phyloP scores from a whole-genome alignment of 2,888 invertebrate genomes.

The Taenaris catops region DNA sequence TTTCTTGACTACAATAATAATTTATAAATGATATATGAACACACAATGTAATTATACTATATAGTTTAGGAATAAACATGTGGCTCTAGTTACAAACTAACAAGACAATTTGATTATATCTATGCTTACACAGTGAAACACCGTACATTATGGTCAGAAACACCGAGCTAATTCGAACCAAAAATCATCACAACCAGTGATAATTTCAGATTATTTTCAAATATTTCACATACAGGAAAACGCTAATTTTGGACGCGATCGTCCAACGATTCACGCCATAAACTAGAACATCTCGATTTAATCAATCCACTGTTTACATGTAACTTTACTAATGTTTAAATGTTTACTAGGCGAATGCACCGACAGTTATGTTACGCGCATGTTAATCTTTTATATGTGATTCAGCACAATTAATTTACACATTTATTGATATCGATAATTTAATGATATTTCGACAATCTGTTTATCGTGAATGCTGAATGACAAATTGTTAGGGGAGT shows the following conservation, averaged over 20 bases:
- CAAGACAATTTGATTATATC: slow-evolving; percentile 69
- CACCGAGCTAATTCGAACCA: slow-evolving; percentile 60
- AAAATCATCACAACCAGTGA: slow-evolving; percentile 50
- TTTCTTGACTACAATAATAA: not conserved
- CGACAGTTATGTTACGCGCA: no score
- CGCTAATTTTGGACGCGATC: slow-evolving; percentile 68
- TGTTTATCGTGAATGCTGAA: no score
- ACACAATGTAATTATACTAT: slow-evolving; percentile 47
- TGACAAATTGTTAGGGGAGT: no score
- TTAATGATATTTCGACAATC: no score
- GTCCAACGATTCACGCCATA: slow-evolving; percentile 55
- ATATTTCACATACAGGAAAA: slow-evolving; percentile 48
- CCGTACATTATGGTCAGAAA: slow-evolving; percentile 67
- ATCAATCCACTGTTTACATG: no score
- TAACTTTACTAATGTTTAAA: no score
- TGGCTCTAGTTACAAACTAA: slow-evolving; percentile 63
- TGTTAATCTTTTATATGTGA: no score
- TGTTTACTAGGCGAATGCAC: no score
- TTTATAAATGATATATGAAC: slow-evolving; percentile 31
- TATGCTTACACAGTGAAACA: slow-evolving; percentile 74
- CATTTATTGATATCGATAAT: no score
- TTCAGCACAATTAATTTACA: no score
- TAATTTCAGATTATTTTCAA: slow-evolving; percentile 46
- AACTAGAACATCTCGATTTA: not conserved
- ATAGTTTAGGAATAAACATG: slow-evolving; percentile 41